Evolutionary conservation across 92 coral and sea anemone genomes (phyloP), one percentile per base, ranked within the genome.

Genomic region (Meandrina meandrites): DNA sequence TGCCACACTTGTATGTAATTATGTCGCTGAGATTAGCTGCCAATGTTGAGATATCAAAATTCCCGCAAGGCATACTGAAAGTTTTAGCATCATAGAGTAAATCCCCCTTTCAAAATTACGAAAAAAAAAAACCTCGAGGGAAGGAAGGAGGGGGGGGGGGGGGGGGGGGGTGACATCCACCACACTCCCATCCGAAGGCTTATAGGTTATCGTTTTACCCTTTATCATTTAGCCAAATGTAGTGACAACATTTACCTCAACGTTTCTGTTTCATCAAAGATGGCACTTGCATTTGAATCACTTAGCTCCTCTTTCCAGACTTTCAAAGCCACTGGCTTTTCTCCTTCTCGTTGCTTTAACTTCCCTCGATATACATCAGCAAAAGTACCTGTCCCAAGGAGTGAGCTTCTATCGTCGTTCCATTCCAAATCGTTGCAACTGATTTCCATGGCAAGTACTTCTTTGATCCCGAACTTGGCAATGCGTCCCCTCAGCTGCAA

Each of bases 281-380:
- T 36, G 27, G 22, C 28, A 73, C n/a, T 8, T 40, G 78, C 78
- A 51, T 36, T 73, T 28, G 78, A 73, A 13, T 36, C 51, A 51
- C 37, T 35, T 37, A 73, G 51, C 18, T 37, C 50, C 1, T 73
- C 50, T 1, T 34, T 73, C 77, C 77, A 73, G 19, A 86, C 87
- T 56, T 90, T 90, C 30, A 90, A 13, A 15, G 90, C 93, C 67
- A 90, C 93, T 6, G 83, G 62, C 54, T 32, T 12, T 5, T 21
- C 36, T 8, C 45, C 60, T 53, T 69, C 40, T 8, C 27, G 83
- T 56, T 13, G 27, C 50, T 17, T 35, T 36, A 73, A 36, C 62
- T 45, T 88, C 50, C 92, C 94, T n/a, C 74, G 81, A 83, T 92
- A 89, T 17, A 92, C 92, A 53, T 35, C 17, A 34, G 88, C 84